A percentile compares a stretch with the other conserved stretches of the same genome.
Evolutionary conservation across 2,797 vertebrate genomes (phyloP).

Genomic region (Scarus forsteni): DNA sequence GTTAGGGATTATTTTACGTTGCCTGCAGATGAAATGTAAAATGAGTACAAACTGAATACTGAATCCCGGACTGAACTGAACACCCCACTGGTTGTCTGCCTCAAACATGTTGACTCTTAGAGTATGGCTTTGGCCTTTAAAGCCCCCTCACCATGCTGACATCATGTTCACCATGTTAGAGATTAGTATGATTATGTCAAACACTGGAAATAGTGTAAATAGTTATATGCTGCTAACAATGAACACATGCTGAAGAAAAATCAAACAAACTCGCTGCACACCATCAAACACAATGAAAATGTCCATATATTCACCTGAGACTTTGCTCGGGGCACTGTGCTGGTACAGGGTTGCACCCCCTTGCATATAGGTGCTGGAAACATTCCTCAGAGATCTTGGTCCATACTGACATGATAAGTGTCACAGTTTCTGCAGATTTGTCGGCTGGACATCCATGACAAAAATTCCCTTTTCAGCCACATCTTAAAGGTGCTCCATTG

Average conservation of each 20-base stretch:
- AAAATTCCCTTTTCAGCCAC: no score
- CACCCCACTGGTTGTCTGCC: constrained; percentile 6
- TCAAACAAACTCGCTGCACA: no score
- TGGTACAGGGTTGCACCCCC: no score
- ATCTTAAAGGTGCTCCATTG: no score
- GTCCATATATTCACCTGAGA: no score
- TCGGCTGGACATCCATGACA: no score
- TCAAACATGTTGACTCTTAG: background rate
- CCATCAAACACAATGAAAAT: no score
- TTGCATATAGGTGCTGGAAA: no score
- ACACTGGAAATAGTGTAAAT: background rate
- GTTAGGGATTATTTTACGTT: constrained; percentile 17
- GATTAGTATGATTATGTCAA: background rate
- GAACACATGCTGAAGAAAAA: background rate
- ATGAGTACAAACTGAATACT: constrained; percentile 12
- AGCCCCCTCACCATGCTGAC: background rate
- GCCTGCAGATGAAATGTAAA: constrained; percentile 16
- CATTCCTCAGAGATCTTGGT: no score
- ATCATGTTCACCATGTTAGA: background rate
- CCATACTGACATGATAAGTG: no score
- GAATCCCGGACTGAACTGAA: constrained; percentile 1
- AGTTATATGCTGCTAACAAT: background rate
- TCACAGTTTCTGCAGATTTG: no score
- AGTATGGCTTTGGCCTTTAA: constrained; percentile 14
- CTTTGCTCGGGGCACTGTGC: no score